Base-by-base conservation (phyloP, 2,888 invertebrate genomes). In the Parasteatoda lunata region DNA sequence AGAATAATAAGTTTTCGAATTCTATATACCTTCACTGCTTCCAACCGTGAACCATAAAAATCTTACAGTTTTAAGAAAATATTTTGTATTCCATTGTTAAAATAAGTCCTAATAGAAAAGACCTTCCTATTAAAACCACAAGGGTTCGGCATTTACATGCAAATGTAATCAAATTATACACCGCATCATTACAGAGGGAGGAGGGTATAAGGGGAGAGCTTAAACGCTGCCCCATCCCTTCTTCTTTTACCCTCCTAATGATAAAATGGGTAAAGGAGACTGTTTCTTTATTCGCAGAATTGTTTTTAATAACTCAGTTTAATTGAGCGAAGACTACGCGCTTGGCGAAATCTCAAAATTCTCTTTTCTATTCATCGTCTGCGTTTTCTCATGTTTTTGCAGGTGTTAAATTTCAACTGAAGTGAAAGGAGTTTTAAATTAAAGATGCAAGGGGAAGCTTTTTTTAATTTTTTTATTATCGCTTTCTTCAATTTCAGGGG, bases 111-210 rank as follows among this genome's bases (percentile, higher is more conserved):
- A 85, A 85, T 80, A 70, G 85, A 76, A 76, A 66, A 49, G 45
- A 47, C 52, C 59, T 85, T 66, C 75, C 85, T 86, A 86, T 86
- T 86, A 86, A 86, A 86, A 76, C 73, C 64, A 64, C 78, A 79
- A 45, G 68, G 73, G 66, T 51, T 64, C 47, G 77, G 83, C 85
- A 86, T 86, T 86, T 86, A 80, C 85, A 86, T 86, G 85, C 80
- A 86, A 86, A 86, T 86, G 80, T 86, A 86, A 86, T 86, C 85
- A 86, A 86, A 86, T 86, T 86, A 86, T 76, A 71, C 76, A 77
- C 76, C 80, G 84, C 80, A 71, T 86, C 85, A 86, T 86, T 86
- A 86, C 81, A 66, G 69, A n/a, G 30, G 71, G 75, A 69, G 48
- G 30, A 45, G 59, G n/a, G 30, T 54, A 5, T 4, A 70, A 9